Percentiles rank a stretch among this genome's conserved stretches.
These are phyloP conservation scores for Tragelaphus scriptus DNA, from an alignment of 2,113 vertebrate species.

Conservation along the genomic window DNA sequence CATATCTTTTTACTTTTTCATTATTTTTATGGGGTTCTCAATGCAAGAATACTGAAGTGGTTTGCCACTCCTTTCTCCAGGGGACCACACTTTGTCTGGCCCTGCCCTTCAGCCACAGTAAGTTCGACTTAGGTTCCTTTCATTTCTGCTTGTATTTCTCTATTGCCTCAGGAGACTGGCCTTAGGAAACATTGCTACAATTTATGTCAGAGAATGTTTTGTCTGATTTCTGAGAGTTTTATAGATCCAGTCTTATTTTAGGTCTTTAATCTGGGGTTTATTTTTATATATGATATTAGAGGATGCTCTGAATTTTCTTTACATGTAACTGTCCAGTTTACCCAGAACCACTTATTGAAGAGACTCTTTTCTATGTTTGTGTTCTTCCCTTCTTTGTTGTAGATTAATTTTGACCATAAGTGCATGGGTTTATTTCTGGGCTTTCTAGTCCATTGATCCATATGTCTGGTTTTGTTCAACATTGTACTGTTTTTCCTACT, in stretches of 20 bases:
- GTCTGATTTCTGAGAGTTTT: neutral
- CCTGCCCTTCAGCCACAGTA: neutral
- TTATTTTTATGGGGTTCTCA: neutral
- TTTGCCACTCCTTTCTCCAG: neutral
- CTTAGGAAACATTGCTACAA: neutral
- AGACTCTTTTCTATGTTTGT: neutral
- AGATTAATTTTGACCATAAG: neutral
- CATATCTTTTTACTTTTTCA: neutral
- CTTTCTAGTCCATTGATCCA: neutral
- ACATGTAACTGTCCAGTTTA: neutral
- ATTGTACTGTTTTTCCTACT: neutral
- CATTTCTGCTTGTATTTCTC: neutral
- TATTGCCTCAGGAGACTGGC: neutral
- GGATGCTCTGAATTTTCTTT: neutral
- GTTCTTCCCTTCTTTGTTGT: neutral
- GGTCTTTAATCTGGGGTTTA: neutral
- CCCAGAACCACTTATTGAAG: neutral
- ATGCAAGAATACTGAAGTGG: neutral
- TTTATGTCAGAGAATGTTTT: neutral
- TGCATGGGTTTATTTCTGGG: neutral
- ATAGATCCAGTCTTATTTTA: neutral
- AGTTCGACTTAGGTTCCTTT: neutral
- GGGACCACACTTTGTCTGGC: neutral
- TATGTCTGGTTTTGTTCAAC: neutral
- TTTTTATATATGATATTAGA: neutral